Percentiles rank a stretch among this genome's conserved stretches.
phyloP scores from a whole-genome alignment of 2,113 vertebrate genomes.

The Oreochromis tanganicae region DNA sequence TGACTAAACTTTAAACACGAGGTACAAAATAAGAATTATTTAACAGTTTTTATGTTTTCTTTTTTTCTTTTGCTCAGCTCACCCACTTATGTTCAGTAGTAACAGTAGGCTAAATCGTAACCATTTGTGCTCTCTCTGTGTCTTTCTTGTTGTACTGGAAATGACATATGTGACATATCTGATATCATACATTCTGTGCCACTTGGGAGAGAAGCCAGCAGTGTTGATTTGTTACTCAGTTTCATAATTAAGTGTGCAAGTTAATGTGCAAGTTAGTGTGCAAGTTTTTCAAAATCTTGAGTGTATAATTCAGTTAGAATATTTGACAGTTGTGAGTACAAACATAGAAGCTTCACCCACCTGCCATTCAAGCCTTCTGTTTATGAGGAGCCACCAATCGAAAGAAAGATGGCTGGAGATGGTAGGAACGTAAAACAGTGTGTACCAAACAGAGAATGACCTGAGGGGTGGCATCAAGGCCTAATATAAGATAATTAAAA shows the following conservation, averaged over 20 bases:
- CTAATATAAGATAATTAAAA: not conserved
- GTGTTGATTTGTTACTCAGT: not conserved
- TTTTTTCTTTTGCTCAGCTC: not conserved
- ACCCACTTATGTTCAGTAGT: not conserved
- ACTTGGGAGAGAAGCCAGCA: not conserved
- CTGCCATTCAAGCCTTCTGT: not conserved
- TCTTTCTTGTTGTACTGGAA: not conserved
- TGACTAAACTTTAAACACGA: not conserved
- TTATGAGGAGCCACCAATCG: accelerated
- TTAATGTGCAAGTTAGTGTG: too few species aligned
- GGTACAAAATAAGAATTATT: not conserved
- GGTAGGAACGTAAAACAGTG: not conserved
- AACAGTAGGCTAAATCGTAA: not conserved
- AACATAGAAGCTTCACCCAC: not conserved
- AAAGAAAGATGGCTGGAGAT: not conserved
- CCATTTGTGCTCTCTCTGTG: not conserved
- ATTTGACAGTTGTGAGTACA: not conserved
- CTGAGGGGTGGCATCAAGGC: not conserved
- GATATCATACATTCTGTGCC: not conserved
- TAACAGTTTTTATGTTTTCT: accelerated
- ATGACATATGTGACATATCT: not conserved
- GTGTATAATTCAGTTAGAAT: not conserved
- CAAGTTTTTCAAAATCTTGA: not conserved
- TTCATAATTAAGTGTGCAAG: not conserved
- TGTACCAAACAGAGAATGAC: not conserved